phyloP scores from a whole-genome alignment of 2,888 invertebrate species.

The Lapara coniferarum region DNA sequence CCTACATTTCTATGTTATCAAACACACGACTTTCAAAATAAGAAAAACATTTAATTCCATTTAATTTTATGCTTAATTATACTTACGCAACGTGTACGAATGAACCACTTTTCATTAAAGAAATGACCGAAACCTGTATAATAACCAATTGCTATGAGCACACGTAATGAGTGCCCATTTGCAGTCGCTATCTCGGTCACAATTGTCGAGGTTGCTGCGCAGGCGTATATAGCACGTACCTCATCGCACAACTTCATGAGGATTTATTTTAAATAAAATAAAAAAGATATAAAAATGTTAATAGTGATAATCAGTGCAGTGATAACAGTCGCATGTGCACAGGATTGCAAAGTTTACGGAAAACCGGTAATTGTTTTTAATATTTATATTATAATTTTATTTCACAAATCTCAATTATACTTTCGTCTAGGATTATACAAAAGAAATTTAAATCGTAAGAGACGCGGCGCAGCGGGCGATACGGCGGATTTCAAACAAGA shows the following conservation, averaged over 20 bases:
- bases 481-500: too few species aligned
- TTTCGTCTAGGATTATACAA: too few species aligned
- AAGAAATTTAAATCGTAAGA: too few species aligned
- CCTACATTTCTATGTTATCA: too few species aligned
- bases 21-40: too few species aligned
- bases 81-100: background rate
- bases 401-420: background rate
- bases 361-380: constrained; percentile 52
- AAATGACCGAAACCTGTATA: constrained; percentile 12
- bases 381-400: constrained; percentile 16
- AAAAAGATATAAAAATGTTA: background rate
- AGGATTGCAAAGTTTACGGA: constrained; percentile 72
- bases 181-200: constrained; percentile 52
- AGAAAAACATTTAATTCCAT: too few species aligned
- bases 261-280: background rate
- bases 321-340: constrained; percentile 46
- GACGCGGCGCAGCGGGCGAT: too few species aligned
- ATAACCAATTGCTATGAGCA: constrained; percentile 11
- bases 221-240: constrained; percentile 40
- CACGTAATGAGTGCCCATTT: constrained; percentile 42
- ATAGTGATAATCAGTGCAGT: constrained; percentile 34
- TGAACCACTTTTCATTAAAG: background rate
- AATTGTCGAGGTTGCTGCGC: constrained; percentile 54
- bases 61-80: background rate
- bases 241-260: background rate